Evolutionary conservation across 2,113 vertebrate genomes (phyloP), one percentile per base, ranked within the genome.

Genomic region (Brachyistius frenatus): DNA sequence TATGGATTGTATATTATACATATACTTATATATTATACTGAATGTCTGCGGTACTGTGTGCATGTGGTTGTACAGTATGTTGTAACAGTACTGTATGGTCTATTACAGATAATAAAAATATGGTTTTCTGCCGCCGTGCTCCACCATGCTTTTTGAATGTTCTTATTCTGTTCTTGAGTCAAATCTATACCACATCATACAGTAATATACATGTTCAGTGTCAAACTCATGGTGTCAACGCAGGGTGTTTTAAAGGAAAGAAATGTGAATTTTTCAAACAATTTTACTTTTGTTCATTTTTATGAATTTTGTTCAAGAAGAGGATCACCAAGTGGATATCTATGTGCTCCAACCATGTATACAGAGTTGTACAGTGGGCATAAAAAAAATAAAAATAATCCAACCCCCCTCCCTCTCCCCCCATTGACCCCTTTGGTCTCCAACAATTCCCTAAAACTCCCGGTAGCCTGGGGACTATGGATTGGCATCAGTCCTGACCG

Each of bases 401-500:
- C 31, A 57, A 49, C 75, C 53, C 47, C 56, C 23, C 10, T 14
- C 53, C 49, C 56, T 11, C 10, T 14, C 46, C 11, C 16, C 65
- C 32, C 37, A 39, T 67, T 83, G 84, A 91, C 83, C 76, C 74
- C 52, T 76, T 23, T 44, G 65, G 75, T 80, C 76, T 86, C 33
- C 47, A 66, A 73, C 67, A 78, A 86, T 88, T 86, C 80, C 86
- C 83, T 67, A 44, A 81, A 85, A 82, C 88, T 70, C 75, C 60
- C 44, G 56, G 68, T 73, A 87, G 81, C 86, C 86, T 16, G 46
- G 88, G 89, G 91, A 92, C 72, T 84, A 87, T 73, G 85, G 85
- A 82, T 81, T 88, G 86, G 81, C 86, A 89, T 80, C 80, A 78
- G 75, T 90, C 83, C 80, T 82, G 87, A 69, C 87, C 39, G 49